phyloP scores from a whole-genome alignment of 2,888 invertebrate genomes.

The Endomychus coccineus region DNA sequence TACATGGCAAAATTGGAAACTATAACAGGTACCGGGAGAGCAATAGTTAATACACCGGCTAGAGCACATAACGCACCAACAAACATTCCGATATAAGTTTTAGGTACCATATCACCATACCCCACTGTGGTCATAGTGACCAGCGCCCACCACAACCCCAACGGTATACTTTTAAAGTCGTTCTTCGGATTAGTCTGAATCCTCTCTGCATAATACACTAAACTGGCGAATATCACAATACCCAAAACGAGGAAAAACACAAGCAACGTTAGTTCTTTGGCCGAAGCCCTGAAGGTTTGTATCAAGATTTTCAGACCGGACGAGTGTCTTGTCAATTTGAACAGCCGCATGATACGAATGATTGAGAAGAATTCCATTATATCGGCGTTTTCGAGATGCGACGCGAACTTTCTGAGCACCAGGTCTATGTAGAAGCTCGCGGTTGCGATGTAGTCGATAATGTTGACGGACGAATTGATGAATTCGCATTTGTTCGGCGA shows the following conservation, averaged over 20 bases:
- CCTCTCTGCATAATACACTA: conserved; percentile 96
- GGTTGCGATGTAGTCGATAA: conserved; percentile 98
- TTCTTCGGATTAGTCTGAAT: conserved; percentile 87
- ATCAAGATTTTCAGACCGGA: conserved; percentile 97
- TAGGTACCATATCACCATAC: conserved; percentile 97
- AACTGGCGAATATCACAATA: conserved; percentile 95
- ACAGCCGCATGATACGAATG: conserved; percentile 94
- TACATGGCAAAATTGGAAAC: conserved; percentile 99
- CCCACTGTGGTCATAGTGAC: conserved; percentile 99
- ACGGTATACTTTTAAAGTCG: conserved; percentile 96
- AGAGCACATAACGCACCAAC: conserved; percentile 96
- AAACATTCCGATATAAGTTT: conserved; percentile 98
- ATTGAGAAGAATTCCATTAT: conserved; percentile 97
- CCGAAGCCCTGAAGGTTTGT: conserved; percentile 94
- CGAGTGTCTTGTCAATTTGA: conserved; percentile 94
- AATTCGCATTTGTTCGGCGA: conserved; percentile 92
- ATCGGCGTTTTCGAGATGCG: conserved; percentile 88
- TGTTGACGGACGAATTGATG: conserved; percentile 89
- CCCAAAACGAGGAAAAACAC: conserved; percentile 97
- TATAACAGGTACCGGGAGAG: conserved; percentile 97
- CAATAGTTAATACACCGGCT: conserved; percentile 97
- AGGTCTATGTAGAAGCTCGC: conserved; percentile 97
- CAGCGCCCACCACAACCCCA: conserved; percentile 98
- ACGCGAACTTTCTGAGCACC: conserved; percentile 80
- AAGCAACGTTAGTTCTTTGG: conserved; percentile 90